Base-by-base conservation (phyloP, 64 coral and sea anemone species). In the Hydrozoanthus tunicans region DNA sequence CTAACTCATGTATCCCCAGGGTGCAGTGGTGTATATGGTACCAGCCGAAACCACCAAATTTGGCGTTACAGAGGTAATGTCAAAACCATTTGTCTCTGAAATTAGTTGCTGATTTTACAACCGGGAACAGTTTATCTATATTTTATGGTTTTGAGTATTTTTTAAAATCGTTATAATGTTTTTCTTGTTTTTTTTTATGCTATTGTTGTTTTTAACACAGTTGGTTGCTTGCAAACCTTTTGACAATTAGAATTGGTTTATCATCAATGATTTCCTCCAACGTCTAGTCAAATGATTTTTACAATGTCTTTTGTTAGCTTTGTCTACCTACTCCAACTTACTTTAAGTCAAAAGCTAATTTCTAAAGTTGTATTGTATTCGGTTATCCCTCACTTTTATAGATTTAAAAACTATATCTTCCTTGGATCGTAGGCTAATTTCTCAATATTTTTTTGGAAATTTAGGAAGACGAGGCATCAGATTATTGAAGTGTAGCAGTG, bases 381-480 rank as follows among this genome's bases (percentile, higher is more conserved):
- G 5, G 64, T 17, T 5, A 66, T 15, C 13, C 17, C 1, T 17
- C 0, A 17, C 64, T 66, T 66, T 66, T 66, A 5, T 14, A 66
- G 17, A 4, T 15, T 66, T 66, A 17, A 11, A 15, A 66, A 66
- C 1, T 66, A 13, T 14, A 66, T 4, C 4, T 66, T 27, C 9
- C 32, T 43, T 1, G 2, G 32, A 43, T 43, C 32, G 0, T 43
- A 43, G 32, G 32, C 32, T 43, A 43, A 43, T 43, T 43, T 43
- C 32, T 43, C 32, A 43, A 43, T 43, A 43, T 43, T 43, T 26
- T 79, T 62, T 20, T 81, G 23, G 4, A 63, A 15, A 20, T 62
- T 81, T 62, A 81, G 79, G 79, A 81, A 25, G 79, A 11, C 23
- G 79, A 62, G 79, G 79, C 13, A 23, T 32, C 15, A 81, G 79